phyloP scores from a whole-genome alignment of 64 coral and sea anemone genomes.

The Montipora capricornis region DNA sequence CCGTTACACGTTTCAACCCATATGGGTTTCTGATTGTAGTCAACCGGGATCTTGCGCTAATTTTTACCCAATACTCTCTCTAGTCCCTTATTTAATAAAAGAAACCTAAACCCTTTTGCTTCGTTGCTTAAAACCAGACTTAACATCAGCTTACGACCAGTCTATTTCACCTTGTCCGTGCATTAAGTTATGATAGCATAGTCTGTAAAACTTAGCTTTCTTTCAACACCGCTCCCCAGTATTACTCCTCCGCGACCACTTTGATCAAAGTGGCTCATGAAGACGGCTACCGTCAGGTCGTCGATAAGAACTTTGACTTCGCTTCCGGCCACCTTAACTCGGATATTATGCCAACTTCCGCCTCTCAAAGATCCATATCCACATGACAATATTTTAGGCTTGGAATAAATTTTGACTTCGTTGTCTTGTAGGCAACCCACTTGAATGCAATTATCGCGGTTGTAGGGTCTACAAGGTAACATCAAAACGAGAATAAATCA shows the following conservation, averaged over 20 bases:
- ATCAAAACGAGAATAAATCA: too few species aligned
- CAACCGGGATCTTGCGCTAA: too few species aligned
- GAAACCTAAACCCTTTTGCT: too few species aligned
- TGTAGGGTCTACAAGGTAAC: conserved; percentile 12
- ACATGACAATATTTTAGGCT: conserved; percentile 5
- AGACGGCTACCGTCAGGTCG: conserved; percentile 6
- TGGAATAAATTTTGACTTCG: background rate
- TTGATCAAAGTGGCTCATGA: background rate
- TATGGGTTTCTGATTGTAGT: too few species aligned
- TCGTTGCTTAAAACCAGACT: background rate
- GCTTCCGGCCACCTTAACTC: conserved; percentile 14
- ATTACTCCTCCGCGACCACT: conserved; percentile 34
- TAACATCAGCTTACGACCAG: background rate
- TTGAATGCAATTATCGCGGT: background rate
- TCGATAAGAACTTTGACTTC: conserved; percentile 18
- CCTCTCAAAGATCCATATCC: conserved; percentile 2
- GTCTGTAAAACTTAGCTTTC: conserved; percentile 26
- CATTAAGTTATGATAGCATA: background rate
- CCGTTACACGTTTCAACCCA: too few species aligned
- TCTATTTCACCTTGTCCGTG: too few species aligned
- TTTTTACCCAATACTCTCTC: too few species aligned
- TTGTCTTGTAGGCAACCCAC: background rate
- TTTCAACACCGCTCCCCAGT: conserved; percentile 26
- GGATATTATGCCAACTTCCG: conserved; percentile 30
- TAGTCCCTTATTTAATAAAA: too few species aligned